These are phyloP conservation scores for Monoplex corrugatus DNA, from an alignment of 2,888 invertebrate genomes.

Conservation along the genomic window DNA sequence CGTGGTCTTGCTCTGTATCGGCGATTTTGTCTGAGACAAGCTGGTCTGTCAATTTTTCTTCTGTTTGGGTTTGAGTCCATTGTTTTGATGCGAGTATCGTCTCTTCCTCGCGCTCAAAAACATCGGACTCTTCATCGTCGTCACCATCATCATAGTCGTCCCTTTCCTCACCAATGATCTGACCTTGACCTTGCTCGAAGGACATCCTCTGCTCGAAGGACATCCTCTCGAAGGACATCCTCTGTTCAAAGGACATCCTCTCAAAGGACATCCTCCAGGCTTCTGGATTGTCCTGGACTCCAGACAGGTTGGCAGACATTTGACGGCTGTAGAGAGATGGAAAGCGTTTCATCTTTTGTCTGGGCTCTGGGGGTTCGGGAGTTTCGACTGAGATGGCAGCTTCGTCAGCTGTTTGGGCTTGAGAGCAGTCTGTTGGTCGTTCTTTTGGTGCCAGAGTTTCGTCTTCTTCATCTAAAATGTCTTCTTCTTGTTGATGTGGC, in stretches of 20 bases:
- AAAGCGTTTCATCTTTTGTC: constrained; percentile 38
- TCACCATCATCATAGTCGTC: neutral
- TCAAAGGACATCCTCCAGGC: constrained; percentile 43
- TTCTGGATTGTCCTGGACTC: constrained; percentile 42
- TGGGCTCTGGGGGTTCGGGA: neutral
- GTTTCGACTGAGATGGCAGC: too few species aligned
- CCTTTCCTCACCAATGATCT: neutral
- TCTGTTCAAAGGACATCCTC: too few species aligned
- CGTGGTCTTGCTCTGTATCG: too few species aligned
- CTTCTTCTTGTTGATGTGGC: too few species aligned
- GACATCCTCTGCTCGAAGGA: too few species aligned
- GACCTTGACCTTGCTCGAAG: constrained; percentile 11
- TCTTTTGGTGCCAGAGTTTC: neutral
- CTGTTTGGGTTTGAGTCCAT: too few species aligned
- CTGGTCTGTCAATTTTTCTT: neutral
- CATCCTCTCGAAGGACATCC: too few species aligned
- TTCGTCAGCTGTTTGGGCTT: neutral
- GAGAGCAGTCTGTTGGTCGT: neutral
- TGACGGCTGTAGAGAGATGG: constrained; percentile 58
- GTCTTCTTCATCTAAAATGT: neutral
- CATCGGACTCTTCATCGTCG: constrained; percentile 6
- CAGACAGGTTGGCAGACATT: constrained; percentile 57
- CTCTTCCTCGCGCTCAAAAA: neutral
- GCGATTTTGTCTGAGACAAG: too few species aligned
- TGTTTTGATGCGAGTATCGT: too few species aligned